These are phyloP conservation scores for Diabrotica virgifera DNA, from an alignment of 1,140 invertebrate genomes.

Conservation along the genomic window DNA sequence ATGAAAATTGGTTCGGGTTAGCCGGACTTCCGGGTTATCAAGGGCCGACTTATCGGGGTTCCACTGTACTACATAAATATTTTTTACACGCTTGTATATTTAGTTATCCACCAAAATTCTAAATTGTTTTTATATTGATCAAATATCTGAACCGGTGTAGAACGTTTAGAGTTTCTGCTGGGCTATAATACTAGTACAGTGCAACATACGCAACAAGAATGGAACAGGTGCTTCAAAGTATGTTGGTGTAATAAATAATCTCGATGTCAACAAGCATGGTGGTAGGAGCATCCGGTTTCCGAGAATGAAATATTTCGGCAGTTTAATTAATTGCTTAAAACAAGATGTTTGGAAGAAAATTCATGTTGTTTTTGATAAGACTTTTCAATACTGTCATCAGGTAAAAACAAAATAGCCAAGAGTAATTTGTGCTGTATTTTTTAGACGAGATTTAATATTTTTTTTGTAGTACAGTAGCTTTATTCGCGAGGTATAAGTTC, in stretches of 20 bases:
- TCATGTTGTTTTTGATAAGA: no score
- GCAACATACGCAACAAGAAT: neutral
- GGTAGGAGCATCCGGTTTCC: slow-evolving; percentile 12
- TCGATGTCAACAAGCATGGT: slow-evolving; percentile 11
- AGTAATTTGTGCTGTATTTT: no score
- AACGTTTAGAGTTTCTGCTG: neutral
- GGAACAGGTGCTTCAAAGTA: slow-evolving; percentile 9
- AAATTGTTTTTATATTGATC: neutral
- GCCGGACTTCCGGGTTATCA: no score
- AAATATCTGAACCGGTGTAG: neutral
- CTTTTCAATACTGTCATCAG: no score
- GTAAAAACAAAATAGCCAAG: no score
- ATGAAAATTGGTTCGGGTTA: no score
- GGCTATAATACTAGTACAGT: neutral
- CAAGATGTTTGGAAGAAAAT: neutral
- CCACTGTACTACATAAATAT: no score
- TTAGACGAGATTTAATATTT: no score
- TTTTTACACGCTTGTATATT: neutral
- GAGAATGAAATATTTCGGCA: slow-evolving; percentile 2
- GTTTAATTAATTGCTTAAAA: slow-evolving; percentile 10
- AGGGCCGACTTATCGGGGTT: no score
- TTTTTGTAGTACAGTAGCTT: no score
- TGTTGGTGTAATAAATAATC: slow-evolving; percentile 11
- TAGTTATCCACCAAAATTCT: neutral
- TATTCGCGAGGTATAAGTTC: no score